A percentile compares a stretch with the other conserved stretches of the same genome.
Evolutionary conservation across 2,797 vertebrate species (phyloP).

Genomic region (Coreius guichenoti): DNA sequence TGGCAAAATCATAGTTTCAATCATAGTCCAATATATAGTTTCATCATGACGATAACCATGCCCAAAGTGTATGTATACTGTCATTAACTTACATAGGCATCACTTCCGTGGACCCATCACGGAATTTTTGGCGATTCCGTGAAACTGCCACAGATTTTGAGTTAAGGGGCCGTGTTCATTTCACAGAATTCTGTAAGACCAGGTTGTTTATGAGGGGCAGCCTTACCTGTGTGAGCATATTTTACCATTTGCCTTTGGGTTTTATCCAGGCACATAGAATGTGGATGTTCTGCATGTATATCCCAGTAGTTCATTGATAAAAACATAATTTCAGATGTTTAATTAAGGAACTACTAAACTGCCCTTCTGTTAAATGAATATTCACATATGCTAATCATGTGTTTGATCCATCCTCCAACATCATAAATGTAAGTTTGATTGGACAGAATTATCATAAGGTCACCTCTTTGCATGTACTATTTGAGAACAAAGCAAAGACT

Average conservation of each 20-base stretch:
- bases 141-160: no score
- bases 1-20: no score
- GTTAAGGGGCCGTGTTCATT: no score
- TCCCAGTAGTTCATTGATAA: not conserved
- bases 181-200: no score
- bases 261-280: not conserved
- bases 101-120: no score
- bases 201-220: conserved; percentile 44
- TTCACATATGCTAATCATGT: not conserved
- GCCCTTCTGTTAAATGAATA: not conserved
- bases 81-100: no score
- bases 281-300: not conserved
- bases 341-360: no score
- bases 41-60: no score
- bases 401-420: conserved; percentile 1
- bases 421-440: not conserved
- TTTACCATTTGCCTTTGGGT: conserved; percentile 3
- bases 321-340: not conserved
- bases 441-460: not conserved
- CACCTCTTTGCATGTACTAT: not conserved
- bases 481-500: not conserved
- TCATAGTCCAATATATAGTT: no score
- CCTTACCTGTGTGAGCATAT: not conserved
- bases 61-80: no score
- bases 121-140: no score